Conservation (phyloP, 2,113 vertebrate species). For the Gnathonemus longibarbis region DNA sequence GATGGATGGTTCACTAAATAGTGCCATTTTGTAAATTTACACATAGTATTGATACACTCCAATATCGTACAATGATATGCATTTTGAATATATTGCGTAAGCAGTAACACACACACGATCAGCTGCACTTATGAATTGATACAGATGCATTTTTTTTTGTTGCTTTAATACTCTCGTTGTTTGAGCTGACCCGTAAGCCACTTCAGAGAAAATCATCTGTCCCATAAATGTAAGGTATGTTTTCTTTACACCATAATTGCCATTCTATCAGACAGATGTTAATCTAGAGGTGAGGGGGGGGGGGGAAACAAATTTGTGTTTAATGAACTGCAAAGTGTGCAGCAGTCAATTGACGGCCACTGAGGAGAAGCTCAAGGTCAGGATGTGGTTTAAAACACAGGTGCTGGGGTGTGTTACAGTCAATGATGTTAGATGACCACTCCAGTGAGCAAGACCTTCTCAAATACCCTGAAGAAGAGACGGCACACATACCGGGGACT, state of each 20-base stretch:
- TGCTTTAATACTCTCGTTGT: not conserved
- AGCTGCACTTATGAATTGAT: not conserved
- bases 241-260: not conserved
- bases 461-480: not conserved
- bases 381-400: not conserved
- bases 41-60: not conserved
- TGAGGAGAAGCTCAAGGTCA: not conserved
- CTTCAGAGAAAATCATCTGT: not conserved
- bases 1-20: not conserved
- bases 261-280: not conserved
- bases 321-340: not conserved
- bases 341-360: not conserved
- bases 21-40: not conserved
- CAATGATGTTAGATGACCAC: not conserved
- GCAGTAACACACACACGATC: not conserved
- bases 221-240: not conserved
- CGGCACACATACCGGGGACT: constrained; percentile 64
- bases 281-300: not conserved
- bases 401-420: not conserved
- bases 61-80: not conserved
- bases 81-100: not conserved
- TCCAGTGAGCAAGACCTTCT: not conserved
- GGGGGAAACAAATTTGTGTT: not conserved
- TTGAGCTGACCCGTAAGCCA: not conserved
- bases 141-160: not conserved